Percentiles rank a stretch among this genome's conserved stretches.
Evolutionary conservation across 2,797 vertebrate genomes (phyloP).

Genomic region (Petrocephalus sullivani): DNA sequence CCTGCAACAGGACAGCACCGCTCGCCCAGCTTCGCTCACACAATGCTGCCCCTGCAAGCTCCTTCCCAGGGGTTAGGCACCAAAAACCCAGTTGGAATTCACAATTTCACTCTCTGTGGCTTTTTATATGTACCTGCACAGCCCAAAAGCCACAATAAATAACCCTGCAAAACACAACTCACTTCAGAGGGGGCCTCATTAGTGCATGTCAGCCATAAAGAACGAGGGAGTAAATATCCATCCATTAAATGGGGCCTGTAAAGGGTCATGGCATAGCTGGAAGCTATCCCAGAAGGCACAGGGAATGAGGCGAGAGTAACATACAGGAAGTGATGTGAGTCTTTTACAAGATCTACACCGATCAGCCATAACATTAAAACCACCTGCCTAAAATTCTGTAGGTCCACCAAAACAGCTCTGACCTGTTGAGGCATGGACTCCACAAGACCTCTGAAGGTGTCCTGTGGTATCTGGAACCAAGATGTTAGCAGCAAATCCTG

Average conservation of each 20-base stretch:
- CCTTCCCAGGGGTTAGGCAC: not conserved
- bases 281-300: not conserved
- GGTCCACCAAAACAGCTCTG: not conserved
- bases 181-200: not conserved
- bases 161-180: no score
- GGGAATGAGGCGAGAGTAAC: not conserved
- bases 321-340: not conserved
- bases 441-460: not conserved
- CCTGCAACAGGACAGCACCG: conserved; percentile 16
- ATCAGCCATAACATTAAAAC: not conserved
- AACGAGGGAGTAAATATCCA: conserved; percentile 3
- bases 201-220: not conserved
- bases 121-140: not conserved
- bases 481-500: not conserved
- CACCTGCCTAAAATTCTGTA: not conserved
- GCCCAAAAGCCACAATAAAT: not conserved
- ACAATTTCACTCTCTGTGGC: not conserved
- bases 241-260: not conserved
- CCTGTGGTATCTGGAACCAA: not conserved
- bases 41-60: not conserved
- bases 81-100: not conserved
- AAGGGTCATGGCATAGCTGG: not conserved
- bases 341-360: not conserved
- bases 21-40: not conserved
- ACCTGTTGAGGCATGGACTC: not conserved